phyloP scores from a whole-genome alignment of 2,113 vertebrate species.

The Oenanthe oenanthe region DNA sequence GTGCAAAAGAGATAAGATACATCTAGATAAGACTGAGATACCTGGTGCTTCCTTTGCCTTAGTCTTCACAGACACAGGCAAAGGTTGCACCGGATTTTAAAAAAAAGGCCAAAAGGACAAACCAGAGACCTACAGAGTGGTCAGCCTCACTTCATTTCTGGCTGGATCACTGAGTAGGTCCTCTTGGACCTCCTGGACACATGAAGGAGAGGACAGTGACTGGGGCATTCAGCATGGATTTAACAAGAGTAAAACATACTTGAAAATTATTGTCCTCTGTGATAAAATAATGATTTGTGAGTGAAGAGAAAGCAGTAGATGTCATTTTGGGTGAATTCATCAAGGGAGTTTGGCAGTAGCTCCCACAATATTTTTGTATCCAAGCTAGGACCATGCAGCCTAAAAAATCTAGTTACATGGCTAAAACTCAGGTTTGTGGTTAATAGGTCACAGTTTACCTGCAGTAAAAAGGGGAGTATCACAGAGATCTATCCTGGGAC shows the following conservation, averaged over 20 bases:
- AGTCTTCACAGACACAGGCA: not conserved
- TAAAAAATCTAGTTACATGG: not conserved
- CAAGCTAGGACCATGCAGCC: not conserved
- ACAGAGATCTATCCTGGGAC: not conserved
- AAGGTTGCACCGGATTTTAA: not conserved
- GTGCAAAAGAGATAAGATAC: not conserved
- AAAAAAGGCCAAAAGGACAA: not conserved
- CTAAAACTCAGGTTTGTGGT: fast-evolving
- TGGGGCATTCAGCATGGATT: not conserved
- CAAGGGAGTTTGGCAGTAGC: not conserved
- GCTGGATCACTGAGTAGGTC: not conserved
- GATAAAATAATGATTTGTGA: not conserved
- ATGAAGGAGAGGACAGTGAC: not conserved
- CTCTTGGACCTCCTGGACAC: not conserved
- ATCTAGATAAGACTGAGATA: not conserved
- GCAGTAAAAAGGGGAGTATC: not conserved
- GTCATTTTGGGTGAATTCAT: not conserved
- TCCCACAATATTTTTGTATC: not conserved
- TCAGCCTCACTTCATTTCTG: not conserved
- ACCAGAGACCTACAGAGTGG: not conserved
- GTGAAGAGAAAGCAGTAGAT: not conserved
- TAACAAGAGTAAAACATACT: not conserved
- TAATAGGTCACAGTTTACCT: not conserved
- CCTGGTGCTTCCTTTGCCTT: not conserved
- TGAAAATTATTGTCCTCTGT: not conserved